Conservation (phyloP, 2,797 vertebrate genomes). For the Pipistrellus kuhlii region DNA sequence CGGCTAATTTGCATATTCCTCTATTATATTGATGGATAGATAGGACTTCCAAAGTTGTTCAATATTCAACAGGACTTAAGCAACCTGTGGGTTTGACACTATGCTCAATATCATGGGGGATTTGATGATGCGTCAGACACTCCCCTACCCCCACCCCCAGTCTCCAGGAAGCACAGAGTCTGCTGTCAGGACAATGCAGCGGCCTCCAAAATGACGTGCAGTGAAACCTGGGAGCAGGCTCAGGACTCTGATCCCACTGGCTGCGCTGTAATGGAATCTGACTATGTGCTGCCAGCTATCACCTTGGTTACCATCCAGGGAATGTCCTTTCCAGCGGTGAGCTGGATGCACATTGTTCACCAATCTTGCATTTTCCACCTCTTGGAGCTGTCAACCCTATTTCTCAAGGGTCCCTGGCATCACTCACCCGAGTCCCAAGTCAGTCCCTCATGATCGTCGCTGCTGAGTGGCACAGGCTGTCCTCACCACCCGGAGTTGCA, state of each 20-base stretch:
- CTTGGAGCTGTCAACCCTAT: slow-evolving; percentile 37
- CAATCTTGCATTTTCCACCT: neutral
- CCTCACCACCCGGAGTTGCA: neutral
- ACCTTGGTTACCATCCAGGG: slow-evolving; percentile 7
- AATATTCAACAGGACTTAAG: neutral
- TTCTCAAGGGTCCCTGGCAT: slow-evolving; percentile 6
- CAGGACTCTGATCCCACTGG: neutral
- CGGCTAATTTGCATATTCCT: too few relatives aligned
- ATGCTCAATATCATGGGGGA: neutral
- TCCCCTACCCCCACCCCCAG: neutral
- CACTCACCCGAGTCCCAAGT: slow-evolving; percentile 6
- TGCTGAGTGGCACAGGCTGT: neutral
- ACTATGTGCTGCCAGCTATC: neutral
- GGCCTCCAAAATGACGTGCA: neutral
- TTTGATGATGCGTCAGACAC: neutral
- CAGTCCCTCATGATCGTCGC: neutral
- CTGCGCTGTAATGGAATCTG: neutral
- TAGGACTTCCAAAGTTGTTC: neutral
- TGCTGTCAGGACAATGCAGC: neutral
- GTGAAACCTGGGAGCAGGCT: neutral
- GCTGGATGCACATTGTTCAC: neutral
- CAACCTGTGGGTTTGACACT: neutral
- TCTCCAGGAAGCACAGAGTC: neutral
- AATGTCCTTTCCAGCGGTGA: neutral
- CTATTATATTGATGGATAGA: too few relatives aligned